Evolutionary conservation across 1,140 invertebrate genomes (phyloP).

Genomic region (Macrostomum lignano): DNA sequence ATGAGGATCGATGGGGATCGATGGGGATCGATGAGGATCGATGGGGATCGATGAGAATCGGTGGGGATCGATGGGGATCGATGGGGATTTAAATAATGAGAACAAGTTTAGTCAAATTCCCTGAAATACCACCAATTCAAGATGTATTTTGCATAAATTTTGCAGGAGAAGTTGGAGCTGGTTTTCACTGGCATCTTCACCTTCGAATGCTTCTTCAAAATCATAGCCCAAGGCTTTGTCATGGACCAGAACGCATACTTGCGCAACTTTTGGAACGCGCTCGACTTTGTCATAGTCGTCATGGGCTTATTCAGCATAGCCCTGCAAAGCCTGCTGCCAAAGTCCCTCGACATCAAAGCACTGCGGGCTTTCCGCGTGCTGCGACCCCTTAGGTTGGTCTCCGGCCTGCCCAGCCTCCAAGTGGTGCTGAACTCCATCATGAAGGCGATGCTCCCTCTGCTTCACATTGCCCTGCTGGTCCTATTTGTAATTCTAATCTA

Average conservation of each 20-base stretch:
- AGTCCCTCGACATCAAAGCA: conserved; percentile 97
- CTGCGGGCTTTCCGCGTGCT: conserved; percentile 85
- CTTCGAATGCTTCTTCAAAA: conserved; percentile 89
- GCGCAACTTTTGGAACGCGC: conserved; percentile 87
- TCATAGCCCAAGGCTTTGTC: conserved; percentile 86
- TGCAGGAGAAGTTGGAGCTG: conserved; percentile 88
- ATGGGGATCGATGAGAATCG: no score
- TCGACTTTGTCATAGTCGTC: conserved; percentile 98
- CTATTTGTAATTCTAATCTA: conserved; percentile 99
- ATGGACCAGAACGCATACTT: conserved; percentile 83
- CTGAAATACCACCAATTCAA: no score
- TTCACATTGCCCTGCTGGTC: conserved; percentile 91
- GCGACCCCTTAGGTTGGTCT: conserved; percentile 74
- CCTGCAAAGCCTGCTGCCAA: no score
- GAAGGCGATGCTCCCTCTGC: conserved; percentile 88
- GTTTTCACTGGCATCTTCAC: conserved; percentile 97
- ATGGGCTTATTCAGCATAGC: no score
- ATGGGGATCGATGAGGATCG: no score
- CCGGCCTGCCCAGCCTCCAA: conserved; percentile 91
- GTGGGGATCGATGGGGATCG: no score
- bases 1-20: no score
- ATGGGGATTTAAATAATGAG: no score
- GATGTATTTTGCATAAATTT: no score
- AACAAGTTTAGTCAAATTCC: no score
- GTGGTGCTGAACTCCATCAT: conserved; percentile 97